These are phyloP conservation scores for Pyrrhia umbra DNA, from an alignment of 2,888 invertebrate species.

Conservation along the genomic window DNA sequence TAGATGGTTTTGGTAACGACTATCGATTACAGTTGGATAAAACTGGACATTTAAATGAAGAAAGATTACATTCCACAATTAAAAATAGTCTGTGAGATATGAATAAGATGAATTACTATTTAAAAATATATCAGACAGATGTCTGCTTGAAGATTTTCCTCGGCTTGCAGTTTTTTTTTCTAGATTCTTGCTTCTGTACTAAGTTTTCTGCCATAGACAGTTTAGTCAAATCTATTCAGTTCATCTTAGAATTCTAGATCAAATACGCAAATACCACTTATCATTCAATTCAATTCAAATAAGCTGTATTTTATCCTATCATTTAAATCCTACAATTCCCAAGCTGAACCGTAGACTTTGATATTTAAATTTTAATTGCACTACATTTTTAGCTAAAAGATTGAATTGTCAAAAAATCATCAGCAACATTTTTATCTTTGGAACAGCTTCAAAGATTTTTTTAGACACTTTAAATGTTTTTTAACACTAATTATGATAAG, in stretches of 20 bases:
- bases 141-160: slow-evolving; percentile 32
- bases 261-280: slow-evolving; percentile 27
- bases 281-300: slow-evolving; percentile 44
- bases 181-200: background rate
- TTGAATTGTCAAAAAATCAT: slow-evolving; percentile 16
- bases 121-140: slow-evolving; percentile 51
- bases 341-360: background rate
- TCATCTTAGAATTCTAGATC: slow-evolving; percentile 31
- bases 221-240: slow-evolving; percentile 39
- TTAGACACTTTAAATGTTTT: slow-evolving; percentile 39
- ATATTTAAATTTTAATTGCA: slow-evolving; percentile 15
- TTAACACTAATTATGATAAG: slow-evolving; percentile 58
- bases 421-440: slow-evolving; percentile 27
- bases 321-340: slow-evolving; percentile 15
- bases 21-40: slow-evolving; percentile 8
- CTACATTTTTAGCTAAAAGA: slow-evolving; percentile 5
- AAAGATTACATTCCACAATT: slow-evolving; percentile 43
- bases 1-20: background rate
- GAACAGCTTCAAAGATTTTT: slow-evolving; percentile 49
- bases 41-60: slow-evolving; percentile 21
- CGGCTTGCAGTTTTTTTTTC: background rate
- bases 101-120: slow-evolving; percentile 53
- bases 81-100: slow-evolving; percentile 50
- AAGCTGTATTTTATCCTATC: slow-evolving; percentile 29
- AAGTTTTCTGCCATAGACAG: slow-evolving; percentile 7